Evolutionary conservation across 2,113 vertebrate species (phyloP).

Genomic region (Macroglossus sobrinus): DNA sequence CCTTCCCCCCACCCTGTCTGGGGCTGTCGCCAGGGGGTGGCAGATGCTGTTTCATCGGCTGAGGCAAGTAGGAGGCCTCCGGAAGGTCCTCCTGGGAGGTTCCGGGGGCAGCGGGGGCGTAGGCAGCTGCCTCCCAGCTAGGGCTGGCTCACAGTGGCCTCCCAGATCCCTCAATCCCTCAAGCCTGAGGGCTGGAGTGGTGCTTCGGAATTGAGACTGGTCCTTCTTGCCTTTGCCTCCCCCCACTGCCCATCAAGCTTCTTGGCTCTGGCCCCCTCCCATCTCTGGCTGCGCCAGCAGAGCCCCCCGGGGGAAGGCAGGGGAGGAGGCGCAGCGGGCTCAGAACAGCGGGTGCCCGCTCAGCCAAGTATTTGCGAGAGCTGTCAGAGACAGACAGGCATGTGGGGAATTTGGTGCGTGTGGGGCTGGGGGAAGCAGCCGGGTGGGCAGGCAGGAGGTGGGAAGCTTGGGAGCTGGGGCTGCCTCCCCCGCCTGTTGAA

Average conservation of each 20-base stretch:
- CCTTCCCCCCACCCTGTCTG: slow-evolving; percentile 56
- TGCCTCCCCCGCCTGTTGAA: not conserved
- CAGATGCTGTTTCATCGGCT: slow-evolving; percentile 62
- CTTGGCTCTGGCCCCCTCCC: slow-evolving; percentile 51
- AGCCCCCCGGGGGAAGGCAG: slow-evolving; percentile 57
- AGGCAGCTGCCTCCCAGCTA: slow-evolving; percentile 51
- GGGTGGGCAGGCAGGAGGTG: slow-evolving; percentile 43
- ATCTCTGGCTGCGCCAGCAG: slow-evolving; percentile 56
- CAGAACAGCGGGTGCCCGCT: slow-evolving; percentile 74
- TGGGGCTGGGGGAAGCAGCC: slow-evolving; percentile 72
- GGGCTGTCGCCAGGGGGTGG: slow-evolving; percentile 20
- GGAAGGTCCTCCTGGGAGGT: slow-evolving; percentile 66
- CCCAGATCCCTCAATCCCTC: not conserved
- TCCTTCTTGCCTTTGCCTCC: not conserved
- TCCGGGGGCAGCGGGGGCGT: slow-evolving; percentile 45
- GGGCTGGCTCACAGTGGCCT: slow-evolving; percentile 17
- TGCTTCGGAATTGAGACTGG: not conserved
- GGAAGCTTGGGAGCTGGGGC: slow-evolving; percentile 40
- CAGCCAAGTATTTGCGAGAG: slow-evolving; percentile 76
- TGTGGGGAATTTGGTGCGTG: slow-evolving; percentile 77
- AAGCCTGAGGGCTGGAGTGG: not conserved
- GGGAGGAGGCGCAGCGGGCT: slow-evolving; percentile 72
- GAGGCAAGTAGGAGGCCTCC: slow-evolving; percentile 63
- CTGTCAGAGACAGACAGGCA: slow-evolving; percentile 80
- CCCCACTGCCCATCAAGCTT: slow-evolving; percentile 20